A percentile compares a stretch with the other conserved stretches of the same genome.
These are phyloP conservation scores for Mesocentrotus franciscanus DNA, from an alignment of 53 echinoderm and acorn worm genomes.

Conservation along the genomic window DNA sequence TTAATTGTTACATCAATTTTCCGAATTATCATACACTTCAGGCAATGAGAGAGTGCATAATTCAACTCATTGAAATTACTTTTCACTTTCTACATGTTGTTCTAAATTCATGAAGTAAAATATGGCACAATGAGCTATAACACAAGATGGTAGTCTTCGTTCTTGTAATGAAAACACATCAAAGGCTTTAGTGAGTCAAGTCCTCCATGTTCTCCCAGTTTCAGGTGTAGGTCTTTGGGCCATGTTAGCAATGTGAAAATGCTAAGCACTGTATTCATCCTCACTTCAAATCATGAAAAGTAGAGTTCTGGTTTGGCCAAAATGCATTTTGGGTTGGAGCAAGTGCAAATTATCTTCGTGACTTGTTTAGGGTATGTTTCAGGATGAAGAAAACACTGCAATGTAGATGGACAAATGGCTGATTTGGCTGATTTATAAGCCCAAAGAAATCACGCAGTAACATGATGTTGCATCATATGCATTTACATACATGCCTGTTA, in stretches of 20 bases:
- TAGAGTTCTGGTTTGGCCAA: background rate
- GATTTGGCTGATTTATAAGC: background rate
- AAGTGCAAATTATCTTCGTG: background rate
- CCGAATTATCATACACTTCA: background rate
- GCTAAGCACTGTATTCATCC: background rate
- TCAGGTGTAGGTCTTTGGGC: background rate
- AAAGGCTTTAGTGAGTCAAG: background rate
- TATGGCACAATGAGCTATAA: background rate
- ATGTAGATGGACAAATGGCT: background rate
- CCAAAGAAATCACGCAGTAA: background rate
- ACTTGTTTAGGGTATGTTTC: background rate
- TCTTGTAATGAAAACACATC: background rate
- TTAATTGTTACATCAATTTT: background rate
- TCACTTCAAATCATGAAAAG: background rate
- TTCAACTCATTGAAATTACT: background rate
- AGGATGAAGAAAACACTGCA: background rate
- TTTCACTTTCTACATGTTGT: background rate
- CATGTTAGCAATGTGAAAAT: background rate
- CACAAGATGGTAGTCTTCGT: background rate
- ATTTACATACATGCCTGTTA: background rate
- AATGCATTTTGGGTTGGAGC: background rate
- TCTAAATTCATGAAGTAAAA: background rate
- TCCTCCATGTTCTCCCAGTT: background rate
- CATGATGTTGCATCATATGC: background rate
- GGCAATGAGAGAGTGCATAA: background rate